A percentile compares a stretch with the other conserved stretches of the same genome.
phyloP scores from a whole-genome alignment of 2,113 vertebrate genomes.

The Rhinopomastus cyanomelas region DNA sequence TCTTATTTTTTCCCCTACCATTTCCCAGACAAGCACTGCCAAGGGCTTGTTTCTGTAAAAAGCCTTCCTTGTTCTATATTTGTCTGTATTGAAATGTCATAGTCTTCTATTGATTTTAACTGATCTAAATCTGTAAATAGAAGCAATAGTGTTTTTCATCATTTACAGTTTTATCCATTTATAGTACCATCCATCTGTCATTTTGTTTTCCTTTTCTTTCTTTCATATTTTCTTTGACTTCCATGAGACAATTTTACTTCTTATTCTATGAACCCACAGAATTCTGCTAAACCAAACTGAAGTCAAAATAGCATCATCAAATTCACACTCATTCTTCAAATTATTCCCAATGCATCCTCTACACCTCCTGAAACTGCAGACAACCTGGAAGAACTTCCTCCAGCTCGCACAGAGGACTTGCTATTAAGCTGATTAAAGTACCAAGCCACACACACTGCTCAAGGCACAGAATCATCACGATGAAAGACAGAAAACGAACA shows the following conservation, averaged over 20 bases:
- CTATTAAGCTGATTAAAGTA: neutral
- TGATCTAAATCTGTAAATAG: slow-evolving; percentile 21
- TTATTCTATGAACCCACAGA: neutral
- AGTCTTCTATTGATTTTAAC: slow-evolving; percentile 34
- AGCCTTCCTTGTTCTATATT: neutral
- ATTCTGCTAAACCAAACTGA: neutral
- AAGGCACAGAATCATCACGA: neutral
- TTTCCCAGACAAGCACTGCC: neutral
- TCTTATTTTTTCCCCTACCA: neutral
- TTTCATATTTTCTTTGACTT: neutral
- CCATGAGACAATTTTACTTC: neutral
- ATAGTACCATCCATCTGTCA: slow-evolving; percentile 32
- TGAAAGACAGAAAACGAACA: neutral
- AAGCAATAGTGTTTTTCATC: neutral
- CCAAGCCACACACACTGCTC: neutral
- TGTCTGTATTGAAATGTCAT: neutral
- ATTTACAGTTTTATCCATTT: slow-evolving; percentile 32
- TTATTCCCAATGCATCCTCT: neutral
- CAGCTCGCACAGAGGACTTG: neutral
- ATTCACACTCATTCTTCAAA: neutral
- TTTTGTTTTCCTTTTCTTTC: slow-evolving; percentile 28
- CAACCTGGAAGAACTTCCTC: neutral
- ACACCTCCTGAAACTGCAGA: neutral
- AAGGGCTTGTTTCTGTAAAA: neutral
- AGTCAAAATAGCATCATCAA: neutral